Evolutionary conservation across 1,140 invertebrate species (phyloP), one percentile per base, ranked within the genome.

Genomic region (Helicorthomorpha holstii): DNA sequence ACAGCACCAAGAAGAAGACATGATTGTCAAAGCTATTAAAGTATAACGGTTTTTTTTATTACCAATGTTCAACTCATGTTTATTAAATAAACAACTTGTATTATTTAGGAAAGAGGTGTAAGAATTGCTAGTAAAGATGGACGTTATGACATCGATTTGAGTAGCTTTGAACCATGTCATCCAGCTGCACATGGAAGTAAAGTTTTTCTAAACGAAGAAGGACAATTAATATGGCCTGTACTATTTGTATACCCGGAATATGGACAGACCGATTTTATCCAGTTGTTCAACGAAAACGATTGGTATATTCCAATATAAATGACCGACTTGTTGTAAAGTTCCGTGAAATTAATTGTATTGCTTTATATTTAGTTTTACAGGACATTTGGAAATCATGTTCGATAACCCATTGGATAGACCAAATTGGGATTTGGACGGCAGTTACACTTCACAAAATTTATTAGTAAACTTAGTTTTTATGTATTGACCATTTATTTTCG

Each of bases 171-270:
- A 58, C 74, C 80, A 21, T 66, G 66, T 58, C 69, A 81, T 60
- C 75, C 79, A 0, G 74, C 78, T 56, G 69, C 79, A 22, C 48
- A 69, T 70, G 27, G 64, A 65, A 63, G 65, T 66, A 69, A 62
- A 42, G 81, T 84, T 16, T 67, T 73, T 59, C 58, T 82, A 1
- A 69, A 76, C 58, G 67, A 72, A n/a, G 58, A 71, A 21, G 66
- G 71, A 59, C 62, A 72, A 56, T 70, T 89, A 52, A 62, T 83
- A 56, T 89, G 83, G 88, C 85, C 91, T 42, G 75, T 85, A 48
- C 67, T 84, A 38, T 79, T 93, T 59, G 67, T 85, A 19, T 93
- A 91, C 68, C 87, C 88, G 2, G 85, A 91, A 68, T 76, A 75
- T 58, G 65, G 72, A 50, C 74, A 77, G 49, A 78, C 77, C 52